Evolutionary conservation across 1,140 invertebrate genomes (phyloP).

Genomic region (Stegodyphus mimosarum): DNA sequence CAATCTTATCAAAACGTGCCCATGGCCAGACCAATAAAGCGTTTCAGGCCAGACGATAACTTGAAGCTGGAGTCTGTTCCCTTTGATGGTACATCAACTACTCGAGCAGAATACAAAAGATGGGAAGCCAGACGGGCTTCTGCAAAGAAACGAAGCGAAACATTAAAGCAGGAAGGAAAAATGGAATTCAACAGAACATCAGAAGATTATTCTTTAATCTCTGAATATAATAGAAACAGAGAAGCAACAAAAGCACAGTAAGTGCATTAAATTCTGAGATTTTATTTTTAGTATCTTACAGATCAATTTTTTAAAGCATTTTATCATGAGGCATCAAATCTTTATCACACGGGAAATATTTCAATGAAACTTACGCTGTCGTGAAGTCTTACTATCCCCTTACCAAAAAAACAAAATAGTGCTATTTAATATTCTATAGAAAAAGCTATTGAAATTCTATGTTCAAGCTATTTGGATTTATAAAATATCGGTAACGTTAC

Average conservation of each 20-base stretch:
- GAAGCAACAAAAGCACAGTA: constrained; percentile 22
- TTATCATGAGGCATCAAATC: too few relatives aligned
- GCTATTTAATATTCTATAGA: too few relatives aligned
- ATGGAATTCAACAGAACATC: constrained; percentile 46
- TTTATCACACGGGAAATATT: too few relatives aligned
- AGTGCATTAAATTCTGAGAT: neutral
- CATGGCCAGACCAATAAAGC: neutral
- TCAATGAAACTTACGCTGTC: too few relatives aligned
- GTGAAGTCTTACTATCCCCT: too few relatives aligned
- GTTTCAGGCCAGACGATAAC: constrained; percentile 38
- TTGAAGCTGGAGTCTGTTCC: constrained; percentile 27
- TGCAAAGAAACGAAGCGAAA: constrained; percentile 19
- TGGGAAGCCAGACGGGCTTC: constrained; percentile 32
- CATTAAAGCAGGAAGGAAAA: constrained; percentile 41
- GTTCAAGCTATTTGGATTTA: too few relatives aligned
- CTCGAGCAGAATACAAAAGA: constrained; percentile 34
- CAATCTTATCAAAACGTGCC: neutral
- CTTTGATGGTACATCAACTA: constrained; percentile 35
- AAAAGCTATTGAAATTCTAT: too few relatives aligned
- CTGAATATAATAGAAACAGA: constrained; percentile 4
- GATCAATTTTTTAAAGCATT: too few relatives aligned
- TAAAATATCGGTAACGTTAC: too few relatives aligned
- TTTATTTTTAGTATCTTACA: neutral
- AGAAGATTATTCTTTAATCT: constrained; percentile 38
- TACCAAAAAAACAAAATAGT: too few relatives aligned